Evolutionary conservation across 2,113 vertebrate species (phyloP).

Genomic region (Halichoerus grypus): DNA sequence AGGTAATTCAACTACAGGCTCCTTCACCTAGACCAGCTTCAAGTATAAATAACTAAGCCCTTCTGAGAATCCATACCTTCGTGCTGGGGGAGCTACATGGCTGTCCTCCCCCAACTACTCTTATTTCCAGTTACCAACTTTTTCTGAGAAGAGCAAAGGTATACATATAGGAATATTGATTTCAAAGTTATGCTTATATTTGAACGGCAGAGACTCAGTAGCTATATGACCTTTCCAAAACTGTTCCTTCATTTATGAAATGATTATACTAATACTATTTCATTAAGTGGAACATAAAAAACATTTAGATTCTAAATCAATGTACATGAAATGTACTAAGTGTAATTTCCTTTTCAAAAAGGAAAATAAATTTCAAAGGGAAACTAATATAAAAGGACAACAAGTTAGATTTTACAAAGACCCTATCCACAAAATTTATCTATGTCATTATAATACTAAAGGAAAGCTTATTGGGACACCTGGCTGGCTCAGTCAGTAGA

Average conservation of each 20-base stretch:
- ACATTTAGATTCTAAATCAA: conserved; percentile 3
- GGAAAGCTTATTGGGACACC: not conserved
- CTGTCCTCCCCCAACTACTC: not conserved
- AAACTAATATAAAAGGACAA: not conserved
- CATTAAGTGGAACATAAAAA: conserved; percentile 6
- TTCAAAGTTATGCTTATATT: conserved; percentile 26
- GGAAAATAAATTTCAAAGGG: conserved; percentile 44
- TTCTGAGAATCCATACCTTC: conserved; percentile 20
- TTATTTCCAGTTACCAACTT: conserved; percentile 17
- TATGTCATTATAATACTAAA: not conserved
- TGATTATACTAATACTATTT: not conserved
- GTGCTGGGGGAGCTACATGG: not conserved
- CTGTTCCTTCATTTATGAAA: conserved; percentile 14
- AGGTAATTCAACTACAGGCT: not conserved
- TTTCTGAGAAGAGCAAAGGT: conserved; percentile 25
- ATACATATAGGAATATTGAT: not conserved
- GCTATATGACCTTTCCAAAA: not conserved
- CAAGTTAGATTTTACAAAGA: not conserved
- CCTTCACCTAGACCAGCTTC: not conserved
- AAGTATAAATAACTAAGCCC: not conserved
- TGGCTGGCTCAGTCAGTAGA: not conserved
- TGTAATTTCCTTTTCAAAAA: not conserved
- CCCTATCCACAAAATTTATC: not conserved
- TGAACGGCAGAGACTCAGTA: not conserved
- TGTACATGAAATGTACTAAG: not conserved